Evolutionary conservation across 2,797 vertebrate species (phyloP), one percentile per base, ranked within the genome.

Genomic region (Microchirus variegatus): DNA sequence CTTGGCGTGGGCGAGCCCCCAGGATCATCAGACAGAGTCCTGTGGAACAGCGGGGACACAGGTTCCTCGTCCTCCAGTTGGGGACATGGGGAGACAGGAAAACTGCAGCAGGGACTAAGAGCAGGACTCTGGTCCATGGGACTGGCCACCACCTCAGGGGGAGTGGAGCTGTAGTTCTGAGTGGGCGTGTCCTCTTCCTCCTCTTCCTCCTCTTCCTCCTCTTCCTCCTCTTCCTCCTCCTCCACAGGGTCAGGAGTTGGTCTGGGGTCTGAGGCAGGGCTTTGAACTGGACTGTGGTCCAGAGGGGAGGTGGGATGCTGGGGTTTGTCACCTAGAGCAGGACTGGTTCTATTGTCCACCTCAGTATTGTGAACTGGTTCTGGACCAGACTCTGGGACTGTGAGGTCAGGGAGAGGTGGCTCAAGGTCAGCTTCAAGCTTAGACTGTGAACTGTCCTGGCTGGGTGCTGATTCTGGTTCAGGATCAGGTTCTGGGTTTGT

Each of bases 11-110:
- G 93, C 43, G 94, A 95, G 64, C 84, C 89, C 13, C 87, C 84
- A 0, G 95, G 94, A 58, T 97, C 97, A 84, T 96, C 95, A 0
- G 95, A 95, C 57, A 90, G 75, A 0, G 92, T 94, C 10, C 87
- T 92, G 84, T 94, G 95, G 75, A 94, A 94, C 70, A 93, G 73
- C 0, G 93, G 93, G 55, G 91, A 94, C 73, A 91, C 84, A 18
- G 91, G 93, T 64, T 92, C 91, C 64, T 92, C 91, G 0, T 90
- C 85, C 48, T 87, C 86, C 52, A 77, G 60, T 1, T 36, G 73
- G 6, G 60, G 67, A 16, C 73, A 62, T n/a, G 83, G 84, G 9
- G 84, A 85, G 13, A 17, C 67, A 0, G 53, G 54, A 12, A 76
- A 62, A 59, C 84, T 86, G 37, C 50, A 77, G 17, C 13, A 67